Evolutionary conservation across 1,140 invertebrate species (phyloP).

Genomic region (Drosophila sucinea): DNA sequence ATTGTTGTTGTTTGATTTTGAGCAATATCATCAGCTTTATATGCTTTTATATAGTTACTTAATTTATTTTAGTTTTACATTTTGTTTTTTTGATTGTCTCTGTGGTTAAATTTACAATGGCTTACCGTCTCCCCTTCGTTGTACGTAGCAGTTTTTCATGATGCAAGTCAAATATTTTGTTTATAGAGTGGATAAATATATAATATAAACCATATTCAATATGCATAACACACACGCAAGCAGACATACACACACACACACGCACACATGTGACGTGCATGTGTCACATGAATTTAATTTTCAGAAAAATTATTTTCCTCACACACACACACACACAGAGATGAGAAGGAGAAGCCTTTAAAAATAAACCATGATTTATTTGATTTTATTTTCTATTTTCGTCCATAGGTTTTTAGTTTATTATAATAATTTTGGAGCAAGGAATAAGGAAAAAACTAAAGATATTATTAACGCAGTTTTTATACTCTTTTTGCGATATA

Average conservation of each 20-base stretch:
- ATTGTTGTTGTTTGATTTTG: background rate
- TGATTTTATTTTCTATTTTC: conserved; percentile 11
- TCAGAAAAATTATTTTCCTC: conserved; percentile 38
- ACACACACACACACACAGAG: conserved; percentile 8
- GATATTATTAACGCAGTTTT: too few relatives aligned
- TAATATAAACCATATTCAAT: conserved; percentile 36
- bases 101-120: conserved; percentile 26
- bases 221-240: conserved; percentile 19
- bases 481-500: too few relatives aligned
- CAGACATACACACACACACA: conserved; percentile 17
- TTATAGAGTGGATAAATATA: conserved; percentile 29
- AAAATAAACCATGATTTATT: conserved; percentile 13
- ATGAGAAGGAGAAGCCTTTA: conserved; percentile 2
- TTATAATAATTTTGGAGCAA: background rate
- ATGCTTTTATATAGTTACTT: background rate
- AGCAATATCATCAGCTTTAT: background rate
- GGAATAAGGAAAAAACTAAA: too few relatives aligned
- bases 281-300: conserved; percentile 45
- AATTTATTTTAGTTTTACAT: conserved; percentile 18
- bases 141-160: conserved; percentile 25
- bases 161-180: background rate
- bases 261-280: conserved; percentile 9
- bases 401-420: background rate
- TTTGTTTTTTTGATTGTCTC: conserved; percentile 17
- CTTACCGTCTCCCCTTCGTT: background rate